Base-by-base conservation (phyloP, 1,140 invertebrate species). In the Aleiodes sp. region DNA sequence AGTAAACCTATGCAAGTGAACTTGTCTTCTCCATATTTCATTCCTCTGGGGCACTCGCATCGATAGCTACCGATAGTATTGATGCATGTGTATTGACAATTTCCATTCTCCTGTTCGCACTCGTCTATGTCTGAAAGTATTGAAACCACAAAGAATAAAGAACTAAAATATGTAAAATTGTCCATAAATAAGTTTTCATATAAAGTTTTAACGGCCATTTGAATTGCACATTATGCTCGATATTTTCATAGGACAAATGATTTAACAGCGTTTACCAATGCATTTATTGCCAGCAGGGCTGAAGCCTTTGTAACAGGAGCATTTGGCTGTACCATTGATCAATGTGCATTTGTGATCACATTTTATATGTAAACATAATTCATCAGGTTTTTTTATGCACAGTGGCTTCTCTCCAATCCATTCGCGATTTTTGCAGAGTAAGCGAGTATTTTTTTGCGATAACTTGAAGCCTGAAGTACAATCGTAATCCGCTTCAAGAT, bases 41-140 rank as follows among this genome's bases (percentile, higher is more conserved):
- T 88, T 6, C 88, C 86, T 37, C 80, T 74, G 4, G 83, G 83
- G 76, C 87, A 87, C 61, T 83, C 79, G 66, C 88, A 88, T 28
- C 82, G 83, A 73, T 85, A 88, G 16, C 87, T 88, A 52, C 88
- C 88, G 14, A 82, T 82, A 8, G 81, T 87, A 73, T 89, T 89
- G 72, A 87, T 80, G 70, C 90, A 91, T 46, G 84, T 80, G 71
- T 88, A 87, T 71, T 90, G 88, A 76, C 92, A 93, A 62, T 89
- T 89, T 63, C 91, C 92, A 78, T 93, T 93, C 33, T 90, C 88
- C 63, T 88, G 85, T 72, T 88, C 76, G 78, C 95, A 96, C 83
- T 96, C 94, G 83, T 96, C 91, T 69, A 95, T 89, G 82, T 96
- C 92, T 83, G 88, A 87, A 77, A 88, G 88, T 24, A 29, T 33